Percentiles rank a stretch among this genome's conserved stretches.
Conservation (phyloP, 2,113 vertebrate genomes). For the Gadus macrocephalus region DNA sequence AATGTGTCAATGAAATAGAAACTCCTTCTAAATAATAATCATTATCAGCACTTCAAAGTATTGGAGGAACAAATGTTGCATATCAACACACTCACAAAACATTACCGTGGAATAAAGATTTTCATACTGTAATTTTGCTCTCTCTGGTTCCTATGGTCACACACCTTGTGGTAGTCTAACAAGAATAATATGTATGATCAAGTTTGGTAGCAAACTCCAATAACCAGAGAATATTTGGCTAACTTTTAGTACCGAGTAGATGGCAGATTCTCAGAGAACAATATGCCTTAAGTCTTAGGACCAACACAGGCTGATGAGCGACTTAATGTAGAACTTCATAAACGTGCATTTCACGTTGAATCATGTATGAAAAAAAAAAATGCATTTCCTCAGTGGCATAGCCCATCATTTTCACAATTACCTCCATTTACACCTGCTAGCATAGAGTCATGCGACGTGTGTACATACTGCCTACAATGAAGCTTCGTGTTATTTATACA, state of each 20-base stretch:
- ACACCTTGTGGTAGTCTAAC: conserved; percentile 5
- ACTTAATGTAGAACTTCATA: background rate
- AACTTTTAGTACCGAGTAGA: background rate
- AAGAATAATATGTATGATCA: background rate
- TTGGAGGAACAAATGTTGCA: conserved; percentile 56
- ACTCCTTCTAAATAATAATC: conserved; percentile 26
- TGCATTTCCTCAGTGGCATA: too few relatives aligned
- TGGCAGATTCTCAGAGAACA: too few relatives aligned
- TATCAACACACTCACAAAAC: conserved; percentile 57
- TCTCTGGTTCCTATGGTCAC: conserved; percentile 6
- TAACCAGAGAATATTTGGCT: too few relatives aligned
- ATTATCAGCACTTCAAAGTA: conserved; percentile 61
- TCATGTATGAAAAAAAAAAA: background rate
- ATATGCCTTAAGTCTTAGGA: background rate
- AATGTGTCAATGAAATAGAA: conserved; percentile 56
- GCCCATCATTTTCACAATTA: too few relatives aligned
- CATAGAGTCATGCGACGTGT: background rate
- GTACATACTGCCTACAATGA: background rate
- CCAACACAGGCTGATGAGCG: background rate
- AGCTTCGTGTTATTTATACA: conserved; percentile 16
- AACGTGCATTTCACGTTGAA: background rate
- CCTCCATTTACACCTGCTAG: background rate
- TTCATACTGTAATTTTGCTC: conserved; percentile 24
- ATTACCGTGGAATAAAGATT: conserved; percentile 44
- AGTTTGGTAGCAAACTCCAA: background rate